Conservation (phyloP, 2,113 vertebrate genomes). For the Centropus unirufus region DNA sequence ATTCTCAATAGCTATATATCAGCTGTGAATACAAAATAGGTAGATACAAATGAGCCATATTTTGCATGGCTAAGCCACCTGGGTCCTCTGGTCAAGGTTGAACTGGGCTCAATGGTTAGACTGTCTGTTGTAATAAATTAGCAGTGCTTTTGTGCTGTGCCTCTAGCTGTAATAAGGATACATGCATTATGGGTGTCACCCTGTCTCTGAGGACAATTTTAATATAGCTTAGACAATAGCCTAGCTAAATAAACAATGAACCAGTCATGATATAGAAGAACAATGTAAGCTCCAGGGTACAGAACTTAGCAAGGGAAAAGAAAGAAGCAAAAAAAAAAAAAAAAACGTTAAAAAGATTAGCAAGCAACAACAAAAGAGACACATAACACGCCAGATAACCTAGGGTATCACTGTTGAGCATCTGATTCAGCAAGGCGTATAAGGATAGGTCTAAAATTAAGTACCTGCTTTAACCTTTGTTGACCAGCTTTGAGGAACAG, state of each 20-base stretch:
- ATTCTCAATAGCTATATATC: constrained; percentile 45
- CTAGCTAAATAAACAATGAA: constrained; percentile 70
- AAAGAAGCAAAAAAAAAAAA: constrained; percentile 31
- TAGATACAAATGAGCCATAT: constrained; percentile 57
- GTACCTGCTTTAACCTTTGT: neutral
- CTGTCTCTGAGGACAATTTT: constrained; percentile 65
- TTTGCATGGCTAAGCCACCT: constrained; percentile 63
- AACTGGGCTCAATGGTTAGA: constrained; percentile 48
- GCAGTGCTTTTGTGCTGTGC: constrained; percentile 49
- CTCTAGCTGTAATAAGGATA: constrained; percentile 62
- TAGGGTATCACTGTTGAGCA: neutral
- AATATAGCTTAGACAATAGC: constrained; percentile 62
- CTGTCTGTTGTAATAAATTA: constrained; percentile 64
- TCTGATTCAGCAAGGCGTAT: neutral
- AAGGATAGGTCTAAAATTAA: neutral
- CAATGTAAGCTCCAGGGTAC: constrained; percentile 4
- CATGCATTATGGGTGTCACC: constrained; percentile 67
- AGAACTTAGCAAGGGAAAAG: neutral
- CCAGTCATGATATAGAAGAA: constrained; percentile 27
- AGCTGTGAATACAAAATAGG: constrained; percentile 52
- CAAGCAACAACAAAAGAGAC: neutral
- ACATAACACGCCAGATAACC: neutral
- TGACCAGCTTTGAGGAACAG: neutral
- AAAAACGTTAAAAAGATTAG: constrained; percentile 19
- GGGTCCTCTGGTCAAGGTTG: constrained; percentile 69